Evolutionary conservation across 2,113 vertebrate genomes (phyloP).

Genomic region (Percopsis transmontana): DNA sequence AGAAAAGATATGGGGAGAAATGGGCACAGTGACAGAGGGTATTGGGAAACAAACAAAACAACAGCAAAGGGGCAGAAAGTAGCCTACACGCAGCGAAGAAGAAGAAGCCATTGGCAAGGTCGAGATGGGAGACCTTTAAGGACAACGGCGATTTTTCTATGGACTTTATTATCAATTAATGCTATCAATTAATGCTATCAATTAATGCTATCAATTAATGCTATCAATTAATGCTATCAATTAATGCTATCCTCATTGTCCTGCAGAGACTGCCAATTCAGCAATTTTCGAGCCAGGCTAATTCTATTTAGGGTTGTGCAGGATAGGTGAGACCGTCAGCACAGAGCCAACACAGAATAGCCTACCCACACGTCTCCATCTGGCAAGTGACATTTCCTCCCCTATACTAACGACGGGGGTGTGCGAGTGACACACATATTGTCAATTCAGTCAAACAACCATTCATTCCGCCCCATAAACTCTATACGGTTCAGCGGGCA

Average conservation of each 20-base stretch:
- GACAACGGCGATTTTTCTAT: no score
- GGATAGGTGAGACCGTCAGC: slow-evolving; percentile 20
- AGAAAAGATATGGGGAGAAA: no score
- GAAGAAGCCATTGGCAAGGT: no score
- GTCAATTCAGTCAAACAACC: slow-evolving; percentile 25
- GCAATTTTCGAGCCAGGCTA: slow-evolving; percentile 14
- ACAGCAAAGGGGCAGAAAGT: no score
- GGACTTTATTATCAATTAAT: no score
- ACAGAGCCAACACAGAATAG: background rate
- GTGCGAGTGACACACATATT: slow-evolving; percentile 12
- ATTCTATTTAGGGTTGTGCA: slow-evolving; percentile 17
- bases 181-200: no score
- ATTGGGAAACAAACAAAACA: no score
- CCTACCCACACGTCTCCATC: background rate
- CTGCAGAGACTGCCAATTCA: slow-evolving; percentile 11
- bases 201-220: no score
- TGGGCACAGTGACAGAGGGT: no score
- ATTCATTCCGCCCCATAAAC: slow-evolving; percentile 53
- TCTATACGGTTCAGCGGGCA: slow-evolving; percentile 37
- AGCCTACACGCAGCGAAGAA: no score
- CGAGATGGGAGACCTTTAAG: no score
- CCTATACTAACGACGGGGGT: background rate
- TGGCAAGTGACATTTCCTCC: slow-evolving; percentile 20
- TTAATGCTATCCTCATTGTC: background rate
- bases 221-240: no score